Evolutionary conservation across 2,113 vertebrate genomes (phyloP).

Genomic region (Ahaetulla prasina): DNA sequence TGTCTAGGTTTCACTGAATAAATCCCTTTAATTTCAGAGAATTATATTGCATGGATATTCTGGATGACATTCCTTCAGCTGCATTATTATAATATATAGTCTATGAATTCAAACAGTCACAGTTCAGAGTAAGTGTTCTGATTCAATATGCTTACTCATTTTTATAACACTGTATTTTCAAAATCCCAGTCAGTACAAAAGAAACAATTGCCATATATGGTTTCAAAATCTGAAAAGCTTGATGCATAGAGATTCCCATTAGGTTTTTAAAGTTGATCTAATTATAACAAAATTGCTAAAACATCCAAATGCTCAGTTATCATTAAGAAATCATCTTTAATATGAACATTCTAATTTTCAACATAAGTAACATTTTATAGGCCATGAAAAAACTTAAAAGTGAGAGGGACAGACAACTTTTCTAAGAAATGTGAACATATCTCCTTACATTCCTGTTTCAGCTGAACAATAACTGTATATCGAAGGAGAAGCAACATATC

Average conservation of each 20-base stretch:
- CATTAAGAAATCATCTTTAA: not conserved
- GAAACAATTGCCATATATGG: slow-evolving; percentile 4
- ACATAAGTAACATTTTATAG: not conserved
- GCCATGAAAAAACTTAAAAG: not conserved
- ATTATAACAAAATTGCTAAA: slow-evolving; percentile 2
- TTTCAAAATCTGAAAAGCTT: not conserved
- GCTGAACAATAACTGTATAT: not conserved
- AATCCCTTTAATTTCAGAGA: not conserved
- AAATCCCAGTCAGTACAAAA: slow-evolving; percentile 2
- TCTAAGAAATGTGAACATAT: not conserved
- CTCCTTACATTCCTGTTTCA: not conserved
- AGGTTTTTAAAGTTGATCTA: not conserved
- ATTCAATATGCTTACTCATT: slow-evolving; percentile 11
- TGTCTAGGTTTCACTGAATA: not conserved
- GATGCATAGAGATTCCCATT: not conserved
- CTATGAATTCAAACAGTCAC: not conserved
- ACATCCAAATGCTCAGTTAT: not conserved
- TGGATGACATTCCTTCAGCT: not conserved
- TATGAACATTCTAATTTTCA: not conserved
- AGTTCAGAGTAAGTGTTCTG: slow-evolving; percentile 3
- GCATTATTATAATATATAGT: not conserved
- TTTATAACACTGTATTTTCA: not conserved
- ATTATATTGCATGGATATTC: not conserved
- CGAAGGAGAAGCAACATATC: not conserved
- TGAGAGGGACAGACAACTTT: not conserved